A percentile compares a stretch with the other conserved stretches of the same genome.
phyloP scores from a whole-genome alignment of 1,140 invertebrate species.

The Musca domestica region DNA sequence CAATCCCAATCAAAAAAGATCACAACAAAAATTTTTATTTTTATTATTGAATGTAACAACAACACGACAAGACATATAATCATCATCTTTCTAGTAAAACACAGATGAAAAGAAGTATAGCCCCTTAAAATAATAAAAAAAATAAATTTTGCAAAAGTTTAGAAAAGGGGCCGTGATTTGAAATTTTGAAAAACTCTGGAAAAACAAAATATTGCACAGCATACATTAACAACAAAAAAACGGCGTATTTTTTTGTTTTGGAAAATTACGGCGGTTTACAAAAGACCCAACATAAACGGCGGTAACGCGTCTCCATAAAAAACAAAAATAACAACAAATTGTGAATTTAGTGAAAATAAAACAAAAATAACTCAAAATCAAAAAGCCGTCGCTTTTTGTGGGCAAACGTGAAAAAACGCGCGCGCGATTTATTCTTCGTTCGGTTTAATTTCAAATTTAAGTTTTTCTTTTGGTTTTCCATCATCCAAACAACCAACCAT shows the following conservation, averaged over 20 bases:
- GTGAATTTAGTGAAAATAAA: neutral
- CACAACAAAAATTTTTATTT: neutral
- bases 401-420: neutral
- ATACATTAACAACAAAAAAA: slow-evolving; percentile 2
- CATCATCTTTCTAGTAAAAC: neutral
- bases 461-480: neutral
- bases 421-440: slow-evolving; percentile 9
- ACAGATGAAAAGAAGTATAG: neutral
- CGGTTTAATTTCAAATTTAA: neutral
- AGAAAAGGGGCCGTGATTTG: neutral
- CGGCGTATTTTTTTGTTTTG: neutral
- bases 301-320: neutral
- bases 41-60: neutral
- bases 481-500: neutral
- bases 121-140: neutral
- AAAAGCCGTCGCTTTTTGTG: slow-evolving; percentile 12
- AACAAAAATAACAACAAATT: neutral
- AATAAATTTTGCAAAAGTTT: slow-evolving; percentile 5
- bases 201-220: neutral
- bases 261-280: neutral
- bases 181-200: slow-evolving; percentile 11
- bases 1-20: neutral
- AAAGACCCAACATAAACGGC: neutral
- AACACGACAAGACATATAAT: slow-evolving; percentile 12
- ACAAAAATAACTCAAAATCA: neutral